Percentiles rank a stretch among this genome's conserved stretches.
phyloP scores from a whole-genome alignment of 2,888 invertebrate genomes.

The Acleris cristana region DNA sequence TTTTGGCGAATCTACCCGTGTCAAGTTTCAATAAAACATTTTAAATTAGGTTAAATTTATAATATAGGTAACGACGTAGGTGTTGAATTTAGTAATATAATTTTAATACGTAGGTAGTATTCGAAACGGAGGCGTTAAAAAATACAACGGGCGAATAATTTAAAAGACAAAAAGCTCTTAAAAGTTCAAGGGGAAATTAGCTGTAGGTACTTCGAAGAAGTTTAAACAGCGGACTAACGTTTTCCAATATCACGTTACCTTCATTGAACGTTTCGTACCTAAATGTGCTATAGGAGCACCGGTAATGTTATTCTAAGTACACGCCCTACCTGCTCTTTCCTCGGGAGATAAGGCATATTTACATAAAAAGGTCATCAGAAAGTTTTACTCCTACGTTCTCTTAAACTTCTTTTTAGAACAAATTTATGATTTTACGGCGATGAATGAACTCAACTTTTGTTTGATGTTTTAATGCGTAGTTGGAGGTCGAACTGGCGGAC shows the following conservation, averaged over 20 bases:
- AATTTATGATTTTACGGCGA: conserved; percentile 18
- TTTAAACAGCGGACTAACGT: no score
- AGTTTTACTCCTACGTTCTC: conserved; percentile 4
- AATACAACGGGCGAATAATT: no score
- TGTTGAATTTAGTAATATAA: no score
- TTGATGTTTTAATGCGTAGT: conserved; percentile 8
- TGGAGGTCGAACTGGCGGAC: conserved; percentile 10
- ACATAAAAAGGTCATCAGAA: conserved; percentile 15
- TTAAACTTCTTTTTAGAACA: conserved; percentile 12
- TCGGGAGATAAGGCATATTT: conserved; percentile 3
- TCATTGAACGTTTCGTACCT: neutral
- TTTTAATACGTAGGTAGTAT: no score
- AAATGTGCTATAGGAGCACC: conserved; percentile 2
- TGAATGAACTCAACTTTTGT: conserved; percentile 8
- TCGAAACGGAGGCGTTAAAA: no score
- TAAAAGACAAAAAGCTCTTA: no score
- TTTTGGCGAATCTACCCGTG: no score
- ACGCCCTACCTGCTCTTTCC: conserved; percentile 3
- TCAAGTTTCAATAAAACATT: no score
- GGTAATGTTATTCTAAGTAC: conserved; percentile 25
- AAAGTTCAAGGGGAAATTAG: no score
- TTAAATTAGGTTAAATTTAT: no score
- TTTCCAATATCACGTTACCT: neutral
- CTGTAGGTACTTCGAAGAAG: no score
- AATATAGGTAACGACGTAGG: no score